Conservation (phyloP, 1,140 invertebrate species). For the Galendromus occidentalis region DNA sequence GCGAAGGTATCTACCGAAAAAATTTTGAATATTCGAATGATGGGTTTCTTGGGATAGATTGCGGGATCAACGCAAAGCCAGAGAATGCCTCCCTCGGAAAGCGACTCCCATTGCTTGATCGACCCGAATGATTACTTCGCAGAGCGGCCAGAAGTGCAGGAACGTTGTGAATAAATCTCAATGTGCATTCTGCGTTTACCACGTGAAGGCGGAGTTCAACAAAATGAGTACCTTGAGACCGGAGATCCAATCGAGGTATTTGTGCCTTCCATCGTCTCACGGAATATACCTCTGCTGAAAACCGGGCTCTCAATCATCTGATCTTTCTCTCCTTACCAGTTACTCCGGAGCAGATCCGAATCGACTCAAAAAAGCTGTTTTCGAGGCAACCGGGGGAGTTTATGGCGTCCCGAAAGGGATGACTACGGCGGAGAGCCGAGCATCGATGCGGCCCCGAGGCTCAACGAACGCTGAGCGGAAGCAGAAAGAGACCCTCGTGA, state of each 20-base stretch:
- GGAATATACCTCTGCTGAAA: not conserved
- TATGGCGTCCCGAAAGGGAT: constrained; percentile 5
- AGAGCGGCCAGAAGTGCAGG: not conserved
- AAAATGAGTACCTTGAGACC: not conserved
- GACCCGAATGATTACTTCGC: not conserved
- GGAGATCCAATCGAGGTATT: not conserved
- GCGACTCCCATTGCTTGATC: not conserved
- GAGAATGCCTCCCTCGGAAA: too few species aligned
- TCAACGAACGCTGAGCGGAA: not conserved
- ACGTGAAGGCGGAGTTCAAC: constrained; percentile 2
- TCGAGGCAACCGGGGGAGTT: not conserved
- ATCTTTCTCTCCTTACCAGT: not conserved
- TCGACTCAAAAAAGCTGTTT: not conserved
- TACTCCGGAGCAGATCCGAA: not conserved
- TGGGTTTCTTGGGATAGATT: too few species aligned
- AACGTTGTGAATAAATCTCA: not conserved
- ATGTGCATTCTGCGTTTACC: not conserved
- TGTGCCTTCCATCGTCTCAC: too few species aligned
- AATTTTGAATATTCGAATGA: too few species aligned
- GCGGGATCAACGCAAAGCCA: not conserved
- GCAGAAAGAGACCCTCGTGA: not conserved
- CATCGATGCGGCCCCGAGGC: not conserved
- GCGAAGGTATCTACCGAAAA: not conserved
- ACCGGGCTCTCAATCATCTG: not conserved
- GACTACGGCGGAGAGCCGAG: not conserved